phyloP scores from a whole-genome alignment of 2,888 invertebrate genomes.

The Drosophila incognita region DNA sequence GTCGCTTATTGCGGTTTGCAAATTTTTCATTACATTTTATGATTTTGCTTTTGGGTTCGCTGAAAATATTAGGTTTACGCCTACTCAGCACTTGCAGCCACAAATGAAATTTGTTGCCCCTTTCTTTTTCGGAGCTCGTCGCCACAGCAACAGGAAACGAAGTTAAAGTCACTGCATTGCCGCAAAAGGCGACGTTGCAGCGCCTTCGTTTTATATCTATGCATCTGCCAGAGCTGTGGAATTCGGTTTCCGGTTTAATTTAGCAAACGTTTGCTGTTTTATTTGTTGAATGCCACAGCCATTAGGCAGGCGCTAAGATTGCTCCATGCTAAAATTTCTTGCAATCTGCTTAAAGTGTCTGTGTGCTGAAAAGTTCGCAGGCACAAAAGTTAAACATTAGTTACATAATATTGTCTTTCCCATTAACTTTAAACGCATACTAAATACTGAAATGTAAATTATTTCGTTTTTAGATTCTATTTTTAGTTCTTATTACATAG shows the following conservation, averaged over 20 bases:
- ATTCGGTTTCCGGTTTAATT: conserved; percentile 72
- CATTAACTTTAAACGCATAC: neutral
- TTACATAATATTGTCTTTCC: neutral
- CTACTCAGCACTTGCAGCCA: conserved; percentile 57
- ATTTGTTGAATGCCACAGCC: conserved; percentile 35
- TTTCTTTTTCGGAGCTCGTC: conserved; percentile 19
- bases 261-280: conserved; percentile 73
- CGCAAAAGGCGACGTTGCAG: conserved; percentile 67
- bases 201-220: conserved; percentile 33
- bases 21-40: conserved; percentile 45
- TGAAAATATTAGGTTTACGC: conserved; percentile 68
- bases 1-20: conserved; percentile 44
- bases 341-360: conserved; percentile 24
- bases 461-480: neutral
- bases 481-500: neutral
- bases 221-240: conserved; percentile 37
- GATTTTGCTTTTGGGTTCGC: conserved; percentile 3
- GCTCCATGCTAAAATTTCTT: conserved; percentile 32
- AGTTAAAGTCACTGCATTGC: conserved; percentile 64
- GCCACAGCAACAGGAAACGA: conserved; percentile 56
- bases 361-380: neutral
- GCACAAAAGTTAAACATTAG: neutral
- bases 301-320: conserved; percentile 35
- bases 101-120: conserved; percentile 55
- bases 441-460: neutral